Base-by-base conservation (phyloP, 2,888 invertebrate genomes). In the Neoitamus cyanurus region DNA sequence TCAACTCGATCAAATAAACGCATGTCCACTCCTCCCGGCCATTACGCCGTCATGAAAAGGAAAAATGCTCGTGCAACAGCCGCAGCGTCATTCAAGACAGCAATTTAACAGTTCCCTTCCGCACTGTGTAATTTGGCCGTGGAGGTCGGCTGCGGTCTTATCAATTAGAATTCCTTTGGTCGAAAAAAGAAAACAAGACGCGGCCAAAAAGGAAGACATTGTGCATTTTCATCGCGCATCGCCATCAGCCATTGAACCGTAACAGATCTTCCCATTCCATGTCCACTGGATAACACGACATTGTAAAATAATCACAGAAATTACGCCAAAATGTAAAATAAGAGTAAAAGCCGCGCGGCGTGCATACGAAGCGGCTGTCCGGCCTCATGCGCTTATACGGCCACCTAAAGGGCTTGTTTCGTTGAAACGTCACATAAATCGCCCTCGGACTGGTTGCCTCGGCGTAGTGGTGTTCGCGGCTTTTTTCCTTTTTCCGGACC, bases 391-490 rank as follows among this genome's bases (percentile, higher is more conserved):
- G 70, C 78, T 78, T 78, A 69, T 69, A 69, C 36, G 82, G 69
- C 83, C 72, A 72, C 72, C 72, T 83, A 83, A 83, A 83, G 83
- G 83, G 83, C 73, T 83, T 73, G 84, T 84, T 82, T 84, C 84
- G 84, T 84, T 84, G 72, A 84, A 84, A 84, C 72, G 72, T 84
- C 84, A 72, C 84, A 84, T 84, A 84, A 84, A 84, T 84, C 70
- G 72, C 70, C 31, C 31, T 46, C 72, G 69, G 84, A 70, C 84
- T 70, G 80, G 82, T 70, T 70, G 37, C 13, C 30, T 82, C 30
- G 77, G 42, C 25, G 25, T 30, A 31, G 78, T 78, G 48, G 69
- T 84, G 84, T 84, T 77, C 68, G 70, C 77, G 9, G 73, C 77
- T 84, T 84, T 69, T 84, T 78, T 36, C 70, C 20, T 30, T 83